phyloP scores from a whole-genome alignment of 2,888 invertebrate genomes.

The Melanostoma scalare region DNA sequence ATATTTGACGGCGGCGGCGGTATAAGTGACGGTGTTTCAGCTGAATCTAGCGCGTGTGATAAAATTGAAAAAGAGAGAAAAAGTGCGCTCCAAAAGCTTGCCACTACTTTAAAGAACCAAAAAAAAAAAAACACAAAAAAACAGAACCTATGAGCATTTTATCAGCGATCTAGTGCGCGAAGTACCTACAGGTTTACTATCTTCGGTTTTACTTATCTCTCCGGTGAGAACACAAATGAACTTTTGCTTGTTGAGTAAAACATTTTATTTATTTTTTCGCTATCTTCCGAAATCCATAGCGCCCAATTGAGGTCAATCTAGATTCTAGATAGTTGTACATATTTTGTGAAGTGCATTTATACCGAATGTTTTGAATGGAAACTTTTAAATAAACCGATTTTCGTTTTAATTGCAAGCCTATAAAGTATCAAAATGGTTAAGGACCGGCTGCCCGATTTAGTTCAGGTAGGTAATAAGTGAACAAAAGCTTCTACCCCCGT shows the following conservation, averaged over 20 bases:
- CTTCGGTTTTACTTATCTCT: conserved; percentile 62
- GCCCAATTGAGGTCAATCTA: conserved; percentile 19
- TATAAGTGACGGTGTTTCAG: not conserved
- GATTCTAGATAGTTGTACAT: not conserved
- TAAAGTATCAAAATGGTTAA: conserved; percentile 76
- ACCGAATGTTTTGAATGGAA: conserved; percentile 24
- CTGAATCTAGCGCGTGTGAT: conserved; percentile 27
- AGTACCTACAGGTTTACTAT: conserved; percentile 55
- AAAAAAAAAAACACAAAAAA: too few species aligned
- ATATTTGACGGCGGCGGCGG: conserved; percentile 5
- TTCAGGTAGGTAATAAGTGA: conserved; percentile 78
- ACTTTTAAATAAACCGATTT: conserved; percentile 1
- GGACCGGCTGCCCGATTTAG: conserved; percentile 80
- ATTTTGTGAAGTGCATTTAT: conserved; percentile 6
- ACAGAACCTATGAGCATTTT: conserved; percentile 15
- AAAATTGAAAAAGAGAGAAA: conserved; percentile 9
- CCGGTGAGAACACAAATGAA: conserved; percentile 56
- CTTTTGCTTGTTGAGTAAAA: conserved; percentile 45
- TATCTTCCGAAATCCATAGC: conserved; percentile 34
- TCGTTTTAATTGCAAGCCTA: not conserved
- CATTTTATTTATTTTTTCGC: conserved; percentile 44
- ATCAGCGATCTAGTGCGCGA: conserved; percentile 58
- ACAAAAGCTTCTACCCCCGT: conserved; percentile 37
- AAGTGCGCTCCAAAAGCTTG: conserved; percentile 47
- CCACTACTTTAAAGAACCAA: not conserved